Evolutionary conservation across 2,113 vertebrate species (phyloP).

Genomic region (Fulmarus glacialis): DNA sequence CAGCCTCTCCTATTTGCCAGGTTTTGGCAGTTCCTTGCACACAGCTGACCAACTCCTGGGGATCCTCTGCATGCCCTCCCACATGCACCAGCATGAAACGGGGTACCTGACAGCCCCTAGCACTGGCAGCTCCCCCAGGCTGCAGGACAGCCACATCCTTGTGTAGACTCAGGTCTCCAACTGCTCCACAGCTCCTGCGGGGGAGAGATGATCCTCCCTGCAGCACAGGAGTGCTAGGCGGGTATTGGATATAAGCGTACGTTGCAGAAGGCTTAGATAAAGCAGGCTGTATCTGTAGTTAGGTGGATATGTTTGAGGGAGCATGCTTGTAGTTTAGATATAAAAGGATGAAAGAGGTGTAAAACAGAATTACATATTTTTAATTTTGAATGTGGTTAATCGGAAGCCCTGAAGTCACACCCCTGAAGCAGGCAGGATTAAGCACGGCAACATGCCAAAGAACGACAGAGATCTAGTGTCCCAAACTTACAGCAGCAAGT

Average conservation of each 20-base stretch:
- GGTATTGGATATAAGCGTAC: rapidly evolving
- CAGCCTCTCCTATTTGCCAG: background rate
- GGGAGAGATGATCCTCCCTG: background rate
- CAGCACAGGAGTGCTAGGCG: background rate
- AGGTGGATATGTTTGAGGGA: background rate
- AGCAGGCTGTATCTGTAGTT: background rate
- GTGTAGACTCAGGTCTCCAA: background rate
- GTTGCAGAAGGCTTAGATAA: background rate
- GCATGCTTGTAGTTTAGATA: background rate
- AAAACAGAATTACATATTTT: background rate
- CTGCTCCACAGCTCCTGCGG: background rate
- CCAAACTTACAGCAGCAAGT: background rate
- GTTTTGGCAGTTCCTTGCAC: background rate
- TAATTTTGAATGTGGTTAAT: background rate
- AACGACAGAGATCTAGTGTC: background rate
- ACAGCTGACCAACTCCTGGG: background rate
- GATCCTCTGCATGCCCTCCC: background rate
- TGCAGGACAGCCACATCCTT: background rate
- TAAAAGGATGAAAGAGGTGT: background rate
- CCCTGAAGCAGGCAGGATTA: background rate
- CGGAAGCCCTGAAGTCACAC: background rate
- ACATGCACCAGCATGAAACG: background rate
- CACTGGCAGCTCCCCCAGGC: background rate
- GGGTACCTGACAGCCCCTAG: background rate
- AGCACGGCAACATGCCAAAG: background rate